Percentiles rank a stretch among this genome's conserved stretches.
Conservation (phyloP, 2,113 vertebrate genomes). For the Prunella fulvescens region DNA sequence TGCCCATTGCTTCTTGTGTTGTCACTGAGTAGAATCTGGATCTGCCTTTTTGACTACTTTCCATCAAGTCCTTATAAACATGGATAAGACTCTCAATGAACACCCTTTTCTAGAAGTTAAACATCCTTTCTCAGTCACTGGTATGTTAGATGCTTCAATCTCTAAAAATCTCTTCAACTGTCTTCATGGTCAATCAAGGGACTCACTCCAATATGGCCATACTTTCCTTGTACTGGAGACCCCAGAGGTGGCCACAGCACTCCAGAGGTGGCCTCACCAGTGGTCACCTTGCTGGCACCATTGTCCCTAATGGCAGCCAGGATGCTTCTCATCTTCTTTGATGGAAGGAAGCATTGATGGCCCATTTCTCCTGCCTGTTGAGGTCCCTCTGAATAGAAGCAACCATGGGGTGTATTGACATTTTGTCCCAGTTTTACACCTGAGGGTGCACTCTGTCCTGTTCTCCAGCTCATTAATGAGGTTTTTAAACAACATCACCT, state of each 20-base stretch:
- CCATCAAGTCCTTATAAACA: background rate
- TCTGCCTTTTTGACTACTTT: background rate
- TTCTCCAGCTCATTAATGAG: background rate
- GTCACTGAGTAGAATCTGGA: background rate
- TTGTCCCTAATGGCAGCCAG: background rate
- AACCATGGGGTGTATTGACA: accelerated
- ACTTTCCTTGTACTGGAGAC: background rate
- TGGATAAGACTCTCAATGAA: background rate
- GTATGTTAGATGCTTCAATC: background rate
- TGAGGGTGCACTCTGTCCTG: background rate
- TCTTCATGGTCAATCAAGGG: background rate
- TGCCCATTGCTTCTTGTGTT: background rate
- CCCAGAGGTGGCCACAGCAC: background rate
- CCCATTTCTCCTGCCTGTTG: background rate
- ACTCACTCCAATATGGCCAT: background rate
- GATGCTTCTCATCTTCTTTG: background rate
- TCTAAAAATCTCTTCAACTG: background rate
- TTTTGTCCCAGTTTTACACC: background rate
- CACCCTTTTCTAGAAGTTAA: background rate
- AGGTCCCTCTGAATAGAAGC: background rate
- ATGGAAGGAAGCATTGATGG: background rate
- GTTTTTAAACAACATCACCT: background rate
- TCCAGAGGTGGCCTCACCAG: background rate
- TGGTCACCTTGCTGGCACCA: background rate
- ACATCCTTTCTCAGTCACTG: background rate